These are phyloP conservation scores for Pangasianodon hypophthalmus DNA, from an alignment of 2,113 vertebrate genomes.

Conservation along the genomic window DNA sequence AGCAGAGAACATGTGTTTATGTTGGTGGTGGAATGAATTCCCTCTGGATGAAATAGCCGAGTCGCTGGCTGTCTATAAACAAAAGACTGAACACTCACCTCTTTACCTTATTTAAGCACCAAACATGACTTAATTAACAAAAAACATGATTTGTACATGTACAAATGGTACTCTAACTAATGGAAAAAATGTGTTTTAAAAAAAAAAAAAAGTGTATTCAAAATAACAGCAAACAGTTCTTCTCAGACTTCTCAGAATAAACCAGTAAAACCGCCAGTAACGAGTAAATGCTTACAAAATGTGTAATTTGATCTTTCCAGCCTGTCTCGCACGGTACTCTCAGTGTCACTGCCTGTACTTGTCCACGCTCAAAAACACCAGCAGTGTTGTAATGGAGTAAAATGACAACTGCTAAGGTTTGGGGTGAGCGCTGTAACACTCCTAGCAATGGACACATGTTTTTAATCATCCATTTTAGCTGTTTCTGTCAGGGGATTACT, in stretches of 20 bases:
- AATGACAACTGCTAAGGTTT: background rate
- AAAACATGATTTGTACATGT: background rate
- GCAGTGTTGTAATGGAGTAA: background rate
- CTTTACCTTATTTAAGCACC: background rate
- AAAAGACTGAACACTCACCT: background rate
- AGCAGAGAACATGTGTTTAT: constrained; percentile 3
- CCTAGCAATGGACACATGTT: background rate
- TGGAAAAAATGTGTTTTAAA: background rate
- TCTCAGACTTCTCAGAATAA: background rate
- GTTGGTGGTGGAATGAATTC: constrained; percentile 8
- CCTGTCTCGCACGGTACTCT: background rate
- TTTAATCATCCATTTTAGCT: background rate
- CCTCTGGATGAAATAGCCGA: background rate
- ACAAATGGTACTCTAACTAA: background rate
- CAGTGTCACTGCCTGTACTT: background rate
- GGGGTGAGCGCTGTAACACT: background rate
- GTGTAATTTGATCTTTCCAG: background rate
- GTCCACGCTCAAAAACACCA: background rate
- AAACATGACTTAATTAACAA: background rate
- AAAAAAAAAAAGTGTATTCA: background rate
- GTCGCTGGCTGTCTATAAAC: background rate
- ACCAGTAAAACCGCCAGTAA: background rate
- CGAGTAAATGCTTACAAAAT: background rate
- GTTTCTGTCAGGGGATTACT: background rate
- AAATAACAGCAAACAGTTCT: background rate